Conservation (phyloP, 2,113 vertebrate species). For the Lates calcarifer region DNA sequence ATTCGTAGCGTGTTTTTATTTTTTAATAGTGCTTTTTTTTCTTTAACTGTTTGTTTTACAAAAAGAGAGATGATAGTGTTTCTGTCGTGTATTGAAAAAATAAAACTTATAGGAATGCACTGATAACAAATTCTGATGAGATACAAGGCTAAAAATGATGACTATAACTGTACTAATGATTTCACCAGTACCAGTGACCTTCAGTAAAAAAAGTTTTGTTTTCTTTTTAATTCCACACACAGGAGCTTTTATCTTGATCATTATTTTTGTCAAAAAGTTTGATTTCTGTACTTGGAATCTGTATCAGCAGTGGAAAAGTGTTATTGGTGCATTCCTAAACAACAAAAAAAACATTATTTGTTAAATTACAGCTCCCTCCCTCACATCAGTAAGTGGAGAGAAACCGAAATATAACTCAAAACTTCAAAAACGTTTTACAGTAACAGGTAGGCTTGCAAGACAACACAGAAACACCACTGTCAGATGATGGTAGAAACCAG, state of each 20-base stretch:
- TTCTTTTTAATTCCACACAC: not conserved
- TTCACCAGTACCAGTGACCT: conserved; percentile 12
- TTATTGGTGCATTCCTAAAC: conserved; percentile 37
- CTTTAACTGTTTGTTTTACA: conserved; percentile 84
- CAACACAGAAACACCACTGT: conserved; percentile 3
- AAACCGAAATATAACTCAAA: conserved; percentile 6
- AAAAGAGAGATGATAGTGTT: conserved; percentile 70
- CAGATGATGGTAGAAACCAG: not conserved
- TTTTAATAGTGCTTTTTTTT: conserved; percentile 61
- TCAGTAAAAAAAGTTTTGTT: not conserved
- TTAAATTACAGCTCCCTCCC: conserved; percentile 57
- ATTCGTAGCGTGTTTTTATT: conserved; percentile 81
- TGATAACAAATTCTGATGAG: conserved; percentile 34
- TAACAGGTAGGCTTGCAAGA: conserved; percentile 1
- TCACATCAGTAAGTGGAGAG: conserved; percentile 30
- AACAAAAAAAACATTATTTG: conserved; percentile 11
- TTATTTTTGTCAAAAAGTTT: not conserved
- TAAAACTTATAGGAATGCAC: conserved; percentile 55
- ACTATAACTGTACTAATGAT: not conserved
- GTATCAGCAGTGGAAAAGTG: not conserved
- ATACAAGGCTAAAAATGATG: not conserved
- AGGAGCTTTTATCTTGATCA: not conserved
- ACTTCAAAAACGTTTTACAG: not conserved
- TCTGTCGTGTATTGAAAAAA: conserved; percentile 77
- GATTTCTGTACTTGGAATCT: conserved; percentile 8